Evolutionary conservation across 2,797 vertebrate species (phyloP).

Genomic region (Gymnodraco acuticeps): DNA sequence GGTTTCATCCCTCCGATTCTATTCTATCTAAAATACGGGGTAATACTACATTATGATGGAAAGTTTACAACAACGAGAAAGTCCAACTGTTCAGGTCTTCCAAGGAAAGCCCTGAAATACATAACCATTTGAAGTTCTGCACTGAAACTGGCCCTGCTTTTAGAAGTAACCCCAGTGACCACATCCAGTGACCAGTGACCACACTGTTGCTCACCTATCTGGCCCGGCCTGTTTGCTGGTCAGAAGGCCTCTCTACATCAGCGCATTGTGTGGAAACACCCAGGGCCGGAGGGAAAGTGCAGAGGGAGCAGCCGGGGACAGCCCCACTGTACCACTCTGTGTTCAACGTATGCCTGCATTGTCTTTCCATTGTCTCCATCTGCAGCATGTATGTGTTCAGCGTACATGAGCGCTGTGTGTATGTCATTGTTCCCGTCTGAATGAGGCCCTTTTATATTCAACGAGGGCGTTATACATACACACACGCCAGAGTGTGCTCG

Average conservation of each 20-base stretch:
- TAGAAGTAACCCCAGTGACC: slow-evolving; percentile 27
- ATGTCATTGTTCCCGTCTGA: slow-evolving; percentile 76
- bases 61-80: too few relatives aligned
- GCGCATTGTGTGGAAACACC: slow-evolving; percentile 63
- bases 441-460: slow-evolving; percentile 77
- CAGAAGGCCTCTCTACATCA: slow-evolving; percentile 55
- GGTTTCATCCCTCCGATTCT: too few relatives aligned
- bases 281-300: slow-evolving; percentile 55
- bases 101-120: not conserved
- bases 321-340: slow-evolving; percentile 58
- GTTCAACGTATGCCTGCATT: slow-evolving; percentile 48
- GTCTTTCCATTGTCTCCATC: slow-evolving; percentile 65
- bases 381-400: slow-evolving; percentile 66
- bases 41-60: too few relatives aligned
- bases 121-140: not conserved
- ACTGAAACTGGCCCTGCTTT: slow-evolving; percentile 14
- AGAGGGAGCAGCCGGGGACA: slow-evolving; percentile 59
- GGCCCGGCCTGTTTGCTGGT: slow-evolving; percentile 60
- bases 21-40: too few relatives aligned
- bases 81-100: not conserved
- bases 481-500: slow-evolving; percentile 53
- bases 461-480: slow-evolving; percentile 42
- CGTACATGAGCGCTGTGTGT: slow-evolving; percentile 60
- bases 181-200: too few relatives aligned
- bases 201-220: slow-evolving; percentile 45